Base-by-base conservation (phyloP, 2,797 vertebrate species). In the Lerista edwardsae region DNA sequence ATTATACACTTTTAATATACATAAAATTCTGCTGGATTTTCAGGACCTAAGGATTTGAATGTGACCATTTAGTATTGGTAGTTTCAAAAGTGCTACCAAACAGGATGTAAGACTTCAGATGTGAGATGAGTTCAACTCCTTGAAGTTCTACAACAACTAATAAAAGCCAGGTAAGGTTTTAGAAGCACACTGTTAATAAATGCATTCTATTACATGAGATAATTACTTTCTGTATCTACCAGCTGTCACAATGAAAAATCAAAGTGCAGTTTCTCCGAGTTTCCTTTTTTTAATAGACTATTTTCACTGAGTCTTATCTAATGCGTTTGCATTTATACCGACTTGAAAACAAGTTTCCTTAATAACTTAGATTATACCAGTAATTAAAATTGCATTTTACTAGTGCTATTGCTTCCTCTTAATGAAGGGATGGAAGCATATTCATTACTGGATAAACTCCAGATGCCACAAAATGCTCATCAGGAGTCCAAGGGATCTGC, bases 191-290 rank as follows among this genome's bases (percentile, higher is more conserved):
- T 65, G 23, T 34, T 73, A 80, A 68, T 80, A 75, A 85, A 75
- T 69, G 31, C n/a, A 47, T 44, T 76, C 64, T 29, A 69, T 69
- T 81, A 44, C 75, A 81, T 41, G 55, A 62, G 25, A 75, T 75
- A 80, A 81, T 81, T 80, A 36, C 36, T 75, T 85, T 69, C 65
- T 69, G 62, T 81, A 76, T 85, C 78, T 75, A 80, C n/a, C 39
- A 76, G 72, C 25, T 80, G 62, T 47, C 71, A 79, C 17, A 73
- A 84, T 79, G 31, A 79, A 79, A 79, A 64, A 71, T 27, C 55
- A 84, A 71, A 84, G 39, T 36, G n/a, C 57, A 27, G 57, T 55
- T 77, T 29, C 57, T 62, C 59, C 62, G n/a, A 10, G 19, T 51
- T 69, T 31, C n/a, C 14, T 61, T 1, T 71, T 76, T 39, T 71